phyloP scores from a whole-genome alignment of 2,797 vertebrate genomes.

The Peromyscus nudipes region DNA sequence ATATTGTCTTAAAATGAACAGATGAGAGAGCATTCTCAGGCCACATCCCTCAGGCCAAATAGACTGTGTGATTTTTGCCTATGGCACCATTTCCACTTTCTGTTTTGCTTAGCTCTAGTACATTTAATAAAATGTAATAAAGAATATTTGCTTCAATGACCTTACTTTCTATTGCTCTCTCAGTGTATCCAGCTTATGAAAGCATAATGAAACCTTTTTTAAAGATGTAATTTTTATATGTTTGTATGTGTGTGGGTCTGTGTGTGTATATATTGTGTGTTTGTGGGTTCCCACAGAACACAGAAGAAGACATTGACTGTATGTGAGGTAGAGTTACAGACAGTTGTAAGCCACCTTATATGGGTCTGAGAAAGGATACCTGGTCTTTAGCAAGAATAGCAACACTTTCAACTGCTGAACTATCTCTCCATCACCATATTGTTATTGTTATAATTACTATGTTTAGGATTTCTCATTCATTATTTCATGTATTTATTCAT shows the following conservation, averaged over 20 bases:
- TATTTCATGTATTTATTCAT: slow-evolving; percentile 29
- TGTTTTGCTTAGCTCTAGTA: slow-evolving; percentile 55
- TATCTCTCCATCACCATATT: neutral
- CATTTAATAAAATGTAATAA: slow-evolving; percentile 70
- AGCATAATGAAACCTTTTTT: neutral
- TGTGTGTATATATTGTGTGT: neutral
- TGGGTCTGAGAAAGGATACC: neutral
- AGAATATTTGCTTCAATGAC: slow-evolving; percentile 70
- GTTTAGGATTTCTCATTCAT: neutral
- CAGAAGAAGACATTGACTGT: no score
- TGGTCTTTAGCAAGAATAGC: neutral
- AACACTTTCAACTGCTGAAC: neutral
- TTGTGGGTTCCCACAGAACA: neutral
- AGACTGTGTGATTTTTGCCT: slow-evolving; percentile 36
- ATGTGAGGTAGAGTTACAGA: neutral
- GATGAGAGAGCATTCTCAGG: neutral
- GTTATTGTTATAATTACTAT: slow-evolving; percentile 31
- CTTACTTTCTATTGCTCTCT: slow-evolving; percentile 52
- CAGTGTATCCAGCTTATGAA: neutral
- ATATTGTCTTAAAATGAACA: slow-evolving; percentile 58
- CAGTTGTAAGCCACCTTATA: neutral
- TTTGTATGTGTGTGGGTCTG: neutral
- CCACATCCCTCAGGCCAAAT: slow-evolving; percentile 60
- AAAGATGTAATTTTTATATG: neutral
- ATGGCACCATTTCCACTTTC: slow-evolving; percentile 40